A percentile compares a stretch with the other conserved stretches of the same genome.
phyloP scores from a whole-genome alignment of 1,140 invertebrate genomes.

The Trichogramma pretiosum region DNA sequence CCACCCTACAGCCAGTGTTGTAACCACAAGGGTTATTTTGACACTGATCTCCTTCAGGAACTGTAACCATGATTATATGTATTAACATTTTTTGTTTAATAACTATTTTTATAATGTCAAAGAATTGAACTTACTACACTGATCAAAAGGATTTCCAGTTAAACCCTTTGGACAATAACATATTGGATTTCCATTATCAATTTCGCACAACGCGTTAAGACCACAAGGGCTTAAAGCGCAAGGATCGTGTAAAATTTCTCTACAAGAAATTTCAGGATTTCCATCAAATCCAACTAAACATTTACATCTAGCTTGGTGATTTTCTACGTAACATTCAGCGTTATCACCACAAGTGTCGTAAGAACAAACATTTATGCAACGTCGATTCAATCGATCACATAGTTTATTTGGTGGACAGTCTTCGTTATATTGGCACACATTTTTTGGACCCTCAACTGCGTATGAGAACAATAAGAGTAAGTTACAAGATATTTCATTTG shows the following conservation, averaged over 20 bases:
- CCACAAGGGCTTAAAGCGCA: constrained; percentile 81
- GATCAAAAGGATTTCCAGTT: constrained; percentile 84
- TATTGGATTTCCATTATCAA: constrained; percentile 76
- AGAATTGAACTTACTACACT: constrained; percentile 72
- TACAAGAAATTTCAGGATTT: constrained; percentile 69
- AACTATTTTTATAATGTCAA: background rate
- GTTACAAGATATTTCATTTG: too few species aligned
- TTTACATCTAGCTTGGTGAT: constrained; percentile 69
- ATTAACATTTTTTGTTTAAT: background rate
- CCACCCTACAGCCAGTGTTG: constrained; percentile 68
- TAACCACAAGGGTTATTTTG: constrained; percentile 74
- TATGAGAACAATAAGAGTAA: background rate
- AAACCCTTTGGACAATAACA: constrained; percentile 82
- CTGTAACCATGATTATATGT: constrained; percentile 37
- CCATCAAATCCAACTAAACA: constrained; percentile 68
- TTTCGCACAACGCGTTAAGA: constrained; percentile 71
- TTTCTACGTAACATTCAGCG: constrained; percentile 67
- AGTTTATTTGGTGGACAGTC: constrained; percentile 74
- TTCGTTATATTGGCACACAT: constrained; percentile 81
- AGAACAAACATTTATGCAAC: constrained; percentile 74
- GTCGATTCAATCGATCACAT: constrained; percentile 71
- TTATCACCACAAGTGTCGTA: constrained; percentile 77
- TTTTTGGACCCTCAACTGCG: constrained; percentile 54
- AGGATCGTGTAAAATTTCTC: constrained; percentile 54
- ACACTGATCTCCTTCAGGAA: constrained; percentile 79